Evolutionary conservation across 2,797 vertebrate genomes (phyloP), one percentile per base, ranked within the genome.

Genomic region (Lepus townsendii): DNA sequence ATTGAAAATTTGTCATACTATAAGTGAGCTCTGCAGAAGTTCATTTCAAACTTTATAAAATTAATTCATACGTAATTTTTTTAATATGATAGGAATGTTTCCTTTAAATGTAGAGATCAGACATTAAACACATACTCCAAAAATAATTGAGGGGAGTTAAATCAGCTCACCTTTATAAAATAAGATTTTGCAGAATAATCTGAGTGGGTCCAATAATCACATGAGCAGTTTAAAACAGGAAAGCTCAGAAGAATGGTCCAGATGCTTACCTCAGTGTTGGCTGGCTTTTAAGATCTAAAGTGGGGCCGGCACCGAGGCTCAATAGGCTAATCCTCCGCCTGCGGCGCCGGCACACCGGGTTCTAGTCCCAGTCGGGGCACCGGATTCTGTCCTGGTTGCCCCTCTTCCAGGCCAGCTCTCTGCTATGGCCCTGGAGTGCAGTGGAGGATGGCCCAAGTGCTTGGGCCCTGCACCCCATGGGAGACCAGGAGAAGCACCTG

Each of bases 21-120:
- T 4, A n/a, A 79, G 2, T 84, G 42, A 68, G 2, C 82, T 94
- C 54, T 54, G n/a, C 88, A 76, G 77, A 52, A 19, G 73, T 84
- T 79, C 3, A 38, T 95, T 95, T 90, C 17, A 69, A 20, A 86
- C n/a, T 63, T 88, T 88, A 93, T 80, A 83, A 71, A n/a, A 73
- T 92, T 83, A 91, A 78, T 93, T 91, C n/a, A 57, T 92, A 47
- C 24, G 26, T 78, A 13, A 2, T 94, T 93, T 85, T 93, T 54
- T 93, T 89, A 91, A 79, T 38, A 26, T 76, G 9, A 71, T 93
- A 12, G 35, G 14, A 90, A 52, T 89, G 83, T 66, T 87, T 24
- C 62, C 88, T 83, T 57, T 69, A 90, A 79, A 90, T 66, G 38
- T 88, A 83, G 42, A 92, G 19, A 42, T 30, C n/a, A 92, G 65